Conservation (phyloP, 2,797 vertebrate species). For the Sebastes variabilis region DNA sequence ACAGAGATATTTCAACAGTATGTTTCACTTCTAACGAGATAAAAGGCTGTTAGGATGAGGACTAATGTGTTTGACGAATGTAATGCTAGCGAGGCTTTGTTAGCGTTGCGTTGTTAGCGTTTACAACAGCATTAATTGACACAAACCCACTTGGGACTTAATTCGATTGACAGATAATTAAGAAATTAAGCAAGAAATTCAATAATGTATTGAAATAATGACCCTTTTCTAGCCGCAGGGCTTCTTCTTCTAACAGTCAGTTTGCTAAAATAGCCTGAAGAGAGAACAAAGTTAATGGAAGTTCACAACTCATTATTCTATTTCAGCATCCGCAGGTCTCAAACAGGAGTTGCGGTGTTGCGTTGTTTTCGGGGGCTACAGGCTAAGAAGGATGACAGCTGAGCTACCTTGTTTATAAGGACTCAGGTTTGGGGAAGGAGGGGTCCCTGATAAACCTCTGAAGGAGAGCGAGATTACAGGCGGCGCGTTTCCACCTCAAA, state of each 20-base stretch:
- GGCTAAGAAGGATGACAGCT: conserved; percentile 17
- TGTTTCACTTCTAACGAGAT: neutral
- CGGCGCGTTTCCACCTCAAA: conserved; percentile 66
- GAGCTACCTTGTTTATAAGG: conserved; percentile 53
- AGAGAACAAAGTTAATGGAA: neutral
- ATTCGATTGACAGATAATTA: neutral
- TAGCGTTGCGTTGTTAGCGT: neutral
- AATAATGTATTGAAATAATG: neutral
- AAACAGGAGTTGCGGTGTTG: neutral
- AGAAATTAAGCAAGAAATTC: neutral
- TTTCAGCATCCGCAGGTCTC: neutral
- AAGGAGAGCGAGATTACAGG: conserved; percentile 63
- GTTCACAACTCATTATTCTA: neutral
- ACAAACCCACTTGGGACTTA: neutral
- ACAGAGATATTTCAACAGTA: neutral
- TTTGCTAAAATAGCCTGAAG: neutral
- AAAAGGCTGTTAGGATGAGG: neutral
- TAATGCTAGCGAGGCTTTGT: neutral
- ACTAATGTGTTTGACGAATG: neutral
- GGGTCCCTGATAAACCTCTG: conserved; percentile 60
- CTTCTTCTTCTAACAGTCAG: neutral
- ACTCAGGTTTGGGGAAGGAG: conserved; percentile 40
- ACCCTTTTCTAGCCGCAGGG: neutral
- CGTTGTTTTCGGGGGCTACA: conserved; percentile 13
- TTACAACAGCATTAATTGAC: neutral